Evolutionary conservation across 2,113 vertebrate species (phyloP).

Genomic region (Gopherus evgoodei): DNA sequence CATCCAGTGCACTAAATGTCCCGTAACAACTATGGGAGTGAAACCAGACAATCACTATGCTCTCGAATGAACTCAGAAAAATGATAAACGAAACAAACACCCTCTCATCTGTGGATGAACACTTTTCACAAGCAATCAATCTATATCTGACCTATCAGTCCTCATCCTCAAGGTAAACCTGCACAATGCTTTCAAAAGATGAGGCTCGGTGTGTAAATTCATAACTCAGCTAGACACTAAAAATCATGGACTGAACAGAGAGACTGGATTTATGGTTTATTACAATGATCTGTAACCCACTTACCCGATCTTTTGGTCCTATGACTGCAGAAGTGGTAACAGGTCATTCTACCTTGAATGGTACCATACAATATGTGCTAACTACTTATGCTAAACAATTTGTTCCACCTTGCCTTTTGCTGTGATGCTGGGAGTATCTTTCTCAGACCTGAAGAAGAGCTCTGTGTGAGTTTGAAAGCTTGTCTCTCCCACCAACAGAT

Average conservation of each 20-base stretch:
- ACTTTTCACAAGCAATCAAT: background rate
- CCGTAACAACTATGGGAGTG: background rate
- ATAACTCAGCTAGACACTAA: background rate
- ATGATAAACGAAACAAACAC: background rate
- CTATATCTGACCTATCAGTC: background rate
- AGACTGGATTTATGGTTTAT: background rate
- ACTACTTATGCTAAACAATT: background rate
- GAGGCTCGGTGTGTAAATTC: background rate
- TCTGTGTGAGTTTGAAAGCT: too few species aligned
- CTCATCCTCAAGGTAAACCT: background rate
- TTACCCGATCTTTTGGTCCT: background rate
- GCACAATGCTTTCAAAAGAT: background rate
- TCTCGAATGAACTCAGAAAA: background rate
- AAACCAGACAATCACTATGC: background rate
- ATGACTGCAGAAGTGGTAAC: background rate
- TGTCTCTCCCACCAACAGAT: too few species aligned
- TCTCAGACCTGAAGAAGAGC: too few species aligned
- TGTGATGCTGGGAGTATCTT: too few species aligned
- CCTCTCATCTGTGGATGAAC: background rate
- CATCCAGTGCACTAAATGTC: background rate
- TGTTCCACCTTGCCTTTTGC: too few species aligned
- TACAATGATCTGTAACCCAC: background rate
- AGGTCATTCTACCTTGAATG: background rate
- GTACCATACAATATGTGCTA: background rate
- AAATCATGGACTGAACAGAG: background rate